phyloP scores from a whole-genome alignment of 2,797 vertebrate genomes.

The Oryzias dopingdopingensis region DNA sequence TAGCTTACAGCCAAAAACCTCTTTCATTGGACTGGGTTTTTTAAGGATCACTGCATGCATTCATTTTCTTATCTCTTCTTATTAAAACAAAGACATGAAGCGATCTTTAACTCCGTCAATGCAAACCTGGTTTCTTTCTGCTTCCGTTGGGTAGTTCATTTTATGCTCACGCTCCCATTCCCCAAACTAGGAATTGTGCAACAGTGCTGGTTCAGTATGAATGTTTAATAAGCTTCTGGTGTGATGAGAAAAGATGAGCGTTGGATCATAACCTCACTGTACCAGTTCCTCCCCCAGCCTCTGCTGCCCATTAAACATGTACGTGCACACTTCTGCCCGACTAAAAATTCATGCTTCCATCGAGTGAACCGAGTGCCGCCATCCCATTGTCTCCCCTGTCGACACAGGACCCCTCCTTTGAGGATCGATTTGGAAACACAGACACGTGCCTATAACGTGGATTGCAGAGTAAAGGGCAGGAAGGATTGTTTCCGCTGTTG shows the following conservation, averaged over 20 bases:
- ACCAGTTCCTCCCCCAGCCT: conserved; percentile 11
- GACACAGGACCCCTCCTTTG: conserved; percentile 4
- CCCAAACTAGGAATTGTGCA: conserved; percentile 40
- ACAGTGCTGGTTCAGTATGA: conserved; percentile 53
- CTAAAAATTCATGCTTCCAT: conserved; percentile 55
- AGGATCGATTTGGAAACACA: conserved; percentile 30
- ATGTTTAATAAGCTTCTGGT: conserved; percentile 69
- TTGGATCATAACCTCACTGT: conserved; percentile 56
- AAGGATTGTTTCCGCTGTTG: conserved; percentile 26
- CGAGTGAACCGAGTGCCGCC: conserved; percentile 16
- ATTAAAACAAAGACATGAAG: too few species aligned
- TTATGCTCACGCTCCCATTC: conserved; percentile 23
- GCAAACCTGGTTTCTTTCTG: conserved; percentile 5
- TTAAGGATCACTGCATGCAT: too few species aligned
- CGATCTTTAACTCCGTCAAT: too few species aligned
- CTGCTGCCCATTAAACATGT: conserved; percentile 47
- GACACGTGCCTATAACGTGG: conserved; percentile 16
- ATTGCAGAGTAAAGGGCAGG: conserved; percentile 5
- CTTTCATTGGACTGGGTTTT: too few species aligned
- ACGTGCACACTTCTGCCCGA: conserved; percentile 34
- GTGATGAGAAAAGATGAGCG: conserved; percentile 58
- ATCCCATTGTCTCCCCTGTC: conserved; percentile 9
- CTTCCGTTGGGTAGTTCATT: conserved; percentile 29
- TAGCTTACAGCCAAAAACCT: too few species aligned
- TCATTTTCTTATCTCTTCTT: too few species aligned